A percentile compares a stretch with the other conserved stretches of the same genome.
Evolutionary conservation across 2,113 vertebrate genomes (phyloP).

Genomic region (Cromileptes altivelis): DNA sequence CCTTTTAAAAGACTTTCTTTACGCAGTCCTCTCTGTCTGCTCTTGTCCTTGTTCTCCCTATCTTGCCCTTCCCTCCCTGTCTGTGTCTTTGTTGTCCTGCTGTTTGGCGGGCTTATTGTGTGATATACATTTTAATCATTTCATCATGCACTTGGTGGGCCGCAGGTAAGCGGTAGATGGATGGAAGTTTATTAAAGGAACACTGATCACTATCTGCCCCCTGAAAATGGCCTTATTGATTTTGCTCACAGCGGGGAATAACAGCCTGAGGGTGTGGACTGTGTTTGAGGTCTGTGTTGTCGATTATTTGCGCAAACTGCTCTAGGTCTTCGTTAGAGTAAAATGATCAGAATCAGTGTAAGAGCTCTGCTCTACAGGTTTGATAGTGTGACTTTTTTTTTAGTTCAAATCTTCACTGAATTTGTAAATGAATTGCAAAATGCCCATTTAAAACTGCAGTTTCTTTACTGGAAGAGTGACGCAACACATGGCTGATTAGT

Average conservation of each 20-base stretch:
- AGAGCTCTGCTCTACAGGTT: constrained; percentile 24
- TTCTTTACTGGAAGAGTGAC: not conserved
- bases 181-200: constrained; percentile 83
- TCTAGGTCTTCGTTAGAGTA: constrained; percentile 14
- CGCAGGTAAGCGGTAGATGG: constrained; percentile 68
- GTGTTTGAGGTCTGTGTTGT: constrained; percentile 58
- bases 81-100: constrained; percentile 50
- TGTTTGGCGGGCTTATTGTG: constrained; percentile 60
- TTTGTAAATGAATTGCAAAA: not conserved
- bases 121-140: constrained; percentile 78
- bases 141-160: constrained; percentile 64
- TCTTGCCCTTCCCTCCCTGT: constrained; percentile 43
- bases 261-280: constrained; percentile 50
- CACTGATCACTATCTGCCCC: constrained; percentile 80
- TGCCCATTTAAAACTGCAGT: not conserved
- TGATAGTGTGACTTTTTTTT: not conserved
- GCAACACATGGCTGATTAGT: not conserved
- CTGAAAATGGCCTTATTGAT: constrained; percentile 83
- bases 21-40: constrained; percentile 18
- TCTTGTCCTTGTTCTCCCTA: constrained; percentile 45
- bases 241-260: constrained; percentile 65
- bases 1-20: constrained; percentile 8
- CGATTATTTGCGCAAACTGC: constrained; percentile 63
- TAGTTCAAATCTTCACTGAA: not conserved
- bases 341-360: constrained; percentile 22